Base-by-base conservation (phyloP, 2,797 vertebrate species). In the Sebastes steindachneri region DNA sequence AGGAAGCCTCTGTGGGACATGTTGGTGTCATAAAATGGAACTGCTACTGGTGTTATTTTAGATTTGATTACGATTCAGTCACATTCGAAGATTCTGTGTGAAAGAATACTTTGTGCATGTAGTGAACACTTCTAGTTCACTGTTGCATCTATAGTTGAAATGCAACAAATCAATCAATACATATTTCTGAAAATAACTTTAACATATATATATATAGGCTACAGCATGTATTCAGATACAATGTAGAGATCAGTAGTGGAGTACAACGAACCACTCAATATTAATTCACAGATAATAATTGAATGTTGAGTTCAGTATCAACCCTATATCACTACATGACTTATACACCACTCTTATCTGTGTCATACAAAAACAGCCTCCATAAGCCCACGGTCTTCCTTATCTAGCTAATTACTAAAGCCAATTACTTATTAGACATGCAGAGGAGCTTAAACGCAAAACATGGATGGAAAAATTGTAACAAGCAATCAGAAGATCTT, bases 321-420 rank as follows among this genome's bases (percentile, higher is more conserved):
- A n/a, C 10, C 41, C 21, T 69, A 71, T 75, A 79, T 88, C 78
- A 77, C 35, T n/a, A 19, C 74, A 79, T 72, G 75, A 48, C 80
- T 83, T 59, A 82, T 62, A 79, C 57, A 72, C 31, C 68, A n/a
- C 68, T 68, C 59, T 88, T 85, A 88, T 87, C 86, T 74, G 6
- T 75, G 25, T 68, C 31, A 68, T 33, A 72, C 33, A 54, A 31
- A 83, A 67, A 75, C 59, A 77, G 67, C 59, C 58, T 4, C 9
- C 72, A 60, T 62, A n/a, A 68, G 69, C 69, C 67, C 48, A 10
- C 45, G 1, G 48, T 76, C 23, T 10, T 74, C 48, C 82, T 83
- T 88, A 90, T 88, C 86, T 75, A 4, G 48, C 37, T 85, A 82
- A 87, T 88, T 81, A 85, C 63, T 84, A 68, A 63, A 83, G 65